A percentile compares a stretch with the other conserved stretches of the same genome.
phyloP scores from a whole-genome alignment of 2,888 invertebrate genomes.

The Helicoverpa assulta region DNA sequence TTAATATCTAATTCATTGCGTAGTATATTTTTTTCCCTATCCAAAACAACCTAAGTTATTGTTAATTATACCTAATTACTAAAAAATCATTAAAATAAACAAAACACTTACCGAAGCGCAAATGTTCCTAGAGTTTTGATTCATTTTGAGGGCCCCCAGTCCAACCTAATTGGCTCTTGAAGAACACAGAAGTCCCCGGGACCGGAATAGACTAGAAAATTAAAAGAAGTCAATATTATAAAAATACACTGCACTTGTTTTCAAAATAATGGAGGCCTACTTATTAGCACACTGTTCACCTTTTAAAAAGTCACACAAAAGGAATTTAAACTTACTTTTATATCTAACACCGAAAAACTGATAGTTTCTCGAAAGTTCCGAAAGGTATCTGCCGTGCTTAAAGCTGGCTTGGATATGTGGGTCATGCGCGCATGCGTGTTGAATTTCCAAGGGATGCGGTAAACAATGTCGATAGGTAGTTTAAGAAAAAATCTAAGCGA shows the following conservation, averaged over 20 bases:
- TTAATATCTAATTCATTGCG: too few relatives aligned
- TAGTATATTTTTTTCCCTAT: too few relatives aligned
- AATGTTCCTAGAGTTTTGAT: background rate
- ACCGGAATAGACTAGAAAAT: too few relatives aligned
- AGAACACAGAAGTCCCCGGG: too few relatives aligned
- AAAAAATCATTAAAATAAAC: background rate
- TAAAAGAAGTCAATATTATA: too few relatives aligned
- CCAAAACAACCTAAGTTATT: too few relatives aligned
- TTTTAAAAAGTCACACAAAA: background rate
- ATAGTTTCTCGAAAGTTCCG: background rate
- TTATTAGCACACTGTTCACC: background rate
- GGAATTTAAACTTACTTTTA: background rate
- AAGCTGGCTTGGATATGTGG: background rate
- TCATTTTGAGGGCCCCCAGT: background rate
- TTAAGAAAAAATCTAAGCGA: too few relatives aligned
- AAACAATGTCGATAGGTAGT: background rate
- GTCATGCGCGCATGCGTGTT: slow-evolving; percentile 17
- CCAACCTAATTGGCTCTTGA: too few relatives aligned
- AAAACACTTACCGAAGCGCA: background rate
- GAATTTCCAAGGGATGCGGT: background rate
- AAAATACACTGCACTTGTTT: too few relatives aligned
- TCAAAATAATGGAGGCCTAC: too few relatives aligned
- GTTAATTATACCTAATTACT: too few relatives aligned
- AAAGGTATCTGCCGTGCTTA: slow-evolving; percentile 1
- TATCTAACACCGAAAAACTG: background rate